A percentile compares a stretch with the other conserved stretches of the same genome.
phyloP scores from a whole-genome alignment of 2,888 invertebrate species.

The Lepeophtheirus nordmannii region DNA sequence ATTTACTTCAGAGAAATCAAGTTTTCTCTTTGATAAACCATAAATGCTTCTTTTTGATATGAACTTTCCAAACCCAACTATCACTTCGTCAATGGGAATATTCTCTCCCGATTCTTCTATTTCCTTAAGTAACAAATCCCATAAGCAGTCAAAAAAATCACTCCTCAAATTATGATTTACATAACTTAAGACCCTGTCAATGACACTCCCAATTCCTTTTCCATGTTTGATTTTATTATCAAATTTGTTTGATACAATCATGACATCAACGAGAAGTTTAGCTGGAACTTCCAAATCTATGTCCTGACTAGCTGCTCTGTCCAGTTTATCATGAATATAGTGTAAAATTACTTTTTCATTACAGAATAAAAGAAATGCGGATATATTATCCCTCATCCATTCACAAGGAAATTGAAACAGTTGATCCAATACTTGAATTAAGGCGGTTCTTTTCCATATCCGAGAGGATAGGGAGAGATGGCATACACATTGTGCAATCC shows the following conservation, averaged over 20 bases:
- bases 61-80: background rate
- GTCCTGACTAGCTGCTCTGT: background rate
- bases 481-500: conserved; percentile 8
- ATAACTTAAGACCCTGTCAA: conserved; percentile 3
- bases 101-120: background rate
- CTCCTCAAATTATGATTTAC: background rate
- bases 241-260: conserved; percentile 9
- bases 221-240: conserved; percentile 7
- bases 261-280: conserved; percentile 4
- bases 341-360: conserved; percentile 7
- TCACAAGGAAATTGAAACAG: conserved; percentile 3
- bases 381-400: conserved; percentile 16
- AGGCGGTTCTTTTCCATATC: background rate
- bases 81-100: background rate
- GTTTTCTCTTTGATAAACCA: no score
- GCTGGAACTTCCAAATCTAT: background rate
- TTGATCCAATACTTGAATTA: conserved; percentile 8
- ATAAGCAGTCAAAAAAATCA: background rate
- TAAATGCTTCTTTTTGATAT: background rate
- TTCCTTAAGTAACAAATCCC: background rate
- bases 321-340: background rate
- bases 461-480: background rate
- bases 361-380: conserved; percentile 23
- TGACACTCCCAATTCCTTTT: conserved; percentile 12
- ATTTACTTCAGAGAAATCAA: no score